Base-by-base conservation (phyloP, 2,888 invertebrate species). In the Rhamphomyia laevipes region DNA sequence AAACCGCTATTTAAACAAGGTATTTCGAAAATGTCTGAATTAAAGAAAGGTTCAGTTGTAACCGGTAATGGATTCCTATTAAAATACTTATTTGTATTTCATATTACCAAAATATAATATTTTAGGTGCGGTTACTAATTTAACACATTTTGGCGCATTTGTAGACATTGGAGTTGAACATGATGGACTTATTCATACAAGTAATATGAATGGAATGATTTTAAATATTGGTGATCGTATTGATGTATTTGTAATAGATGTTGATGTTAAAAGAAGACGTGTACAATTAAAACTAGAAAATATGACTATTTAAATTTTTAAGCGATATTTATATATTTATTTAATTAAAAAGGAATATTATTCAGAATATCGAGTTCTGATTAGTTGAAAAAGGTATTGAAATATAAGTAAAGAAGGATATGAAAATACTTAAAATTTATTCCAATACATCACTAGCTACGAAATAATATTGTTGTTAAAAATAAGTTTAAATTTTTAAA, bases 91-190 rank as follows among this genome's bases (percentile, higher is more conserved):
- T 15, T 12, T 9, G 10, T 13, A 13, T 27, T 13, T 17, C 15
- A 40, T 10, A 17, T 35, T 47, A 30, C 27, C n/a, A 16, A 50
- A 47, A 31, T 65, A 12, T 15, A 6, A n/a, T 15, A 3, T 55
- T 67, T 2, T 57, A 81, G 90, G 94, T n/a, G 79, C 82, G 2
- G 84, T 94, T 1, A 77, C 77, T 15, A 94, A 94, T 67, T 82
- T 87, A 1, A 89, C 89, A 0, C 84, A 87, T 54, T 95, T 95
- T 67, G 95, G 95, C 1, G 84, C 86, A 46, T 95, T 95, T 70
- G 86, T 93, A 1, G 94, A 95, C 63, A 77, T 87, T 55, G 89
- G 89, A 0, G 81, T 88, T 0, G 82, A 81, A 18, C 74, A 68
- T 45, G 74, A 81, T 62, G 88, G 84, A 0, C 72, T 89, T 11